Evolutionary conservation across 1,140 invertebrate species (phyloP).

Genomic region (roundworm (Caenorhabditis elegans)): WBcel235 BX284602.5:8863501-8864000

Average conservation of each 20-base stretch:
- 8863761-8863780: conserved; percentile 63
- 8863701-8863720: conserved; percentile 53
- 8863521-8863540: too few species aligned
- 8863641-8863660: too few species aligned
- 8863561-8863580: too few species aligned
- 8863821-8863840: background rate
- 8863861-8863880: conserved; percentile 1
- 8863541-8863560: too few species aligned
- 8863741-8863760: conserved; percentile 61
- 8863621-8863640: too few species aligned
- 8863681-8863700: too few species aligned
- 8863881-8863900: background rate
- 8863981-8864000: conserved; percentile 17
- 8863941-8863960: conserved; percentile 42
- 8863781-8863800: conserved; percentile 55
- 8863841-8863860: conserved; percentile 35
- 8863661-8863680: too few species aligned
- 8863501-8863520: too few species aligned
- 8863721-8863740: conserved; percentile 59
- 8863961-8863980: background rate
- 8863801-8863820: too few species aligned
- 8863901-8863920: conserved; percentile 39
- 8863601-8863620: too few species aligned
- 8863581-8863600: too few species aligned
- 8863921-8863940: conserved; percentile 32